A percentile compares a stretch with the other conserved stretches of the same genome.
Evolutionary conservation across 2,113 vertebrate genomes (phyloP).

Genomic region (Chaenocephalus aceratus): DNA sequence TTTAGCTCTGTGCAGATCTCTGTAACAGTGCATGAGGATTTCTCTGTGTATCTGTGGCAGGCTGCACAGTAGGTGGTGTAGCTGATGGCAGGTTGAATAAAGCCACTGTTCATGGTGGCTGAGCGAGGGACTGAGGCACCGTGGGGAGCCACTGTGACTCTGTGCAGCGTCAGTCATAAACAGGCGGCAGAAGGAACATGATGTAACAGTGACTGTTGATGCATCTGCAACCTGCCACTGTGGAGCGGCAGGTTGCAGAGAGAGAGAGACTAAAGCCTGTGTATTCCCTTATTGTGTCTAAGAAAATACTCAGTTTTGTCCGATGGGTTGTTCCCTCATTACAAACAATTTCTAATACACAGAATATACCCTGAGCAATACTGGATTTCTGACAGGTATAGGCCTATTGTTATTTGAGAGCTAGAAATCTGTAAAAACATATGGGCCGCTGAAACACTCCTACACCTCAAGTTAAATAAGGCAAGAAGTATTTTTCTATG

Average conservation of each 20-base stretch:
- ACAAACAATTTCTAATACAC: background rate
- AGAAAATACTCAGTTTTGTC: background rate
- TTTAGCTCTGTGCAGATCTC: background rate
- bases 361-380: background rate
- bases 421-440: too few species aligned
- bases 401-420: too few species aligned
- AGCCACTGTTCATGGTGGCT: constrained; percentile 30
- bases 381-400: background rate
- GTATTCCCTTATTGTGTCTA: constrained; percentile 2
- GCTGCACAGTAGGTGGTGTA: constrained; percentile 17
- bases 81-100: constrained; percentile 28
- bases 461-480: too few species aligned
- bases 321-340: constrained; percentile 8
- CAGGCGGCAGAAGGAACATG: constrained; percentile 37
- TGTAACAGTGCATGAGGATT: background rate
- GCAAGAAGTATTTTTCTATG: too few species aligned
- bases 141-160: constrained; percentile 21
- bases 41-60: constrained; percentile 12
- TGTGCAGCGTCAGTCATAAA: constrained; percentile 8
- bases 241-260: background rate
- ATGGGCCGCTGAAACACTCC: too few species aligned
- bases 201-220: constrained; percentile 45
- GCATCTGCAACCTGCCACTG: background rate
- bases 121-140: constrained; percentile 28
- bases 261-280: background rate